Conservation (phyloP, 1,140 invertebrate species). For the Steinernema khuongi region DNA sequence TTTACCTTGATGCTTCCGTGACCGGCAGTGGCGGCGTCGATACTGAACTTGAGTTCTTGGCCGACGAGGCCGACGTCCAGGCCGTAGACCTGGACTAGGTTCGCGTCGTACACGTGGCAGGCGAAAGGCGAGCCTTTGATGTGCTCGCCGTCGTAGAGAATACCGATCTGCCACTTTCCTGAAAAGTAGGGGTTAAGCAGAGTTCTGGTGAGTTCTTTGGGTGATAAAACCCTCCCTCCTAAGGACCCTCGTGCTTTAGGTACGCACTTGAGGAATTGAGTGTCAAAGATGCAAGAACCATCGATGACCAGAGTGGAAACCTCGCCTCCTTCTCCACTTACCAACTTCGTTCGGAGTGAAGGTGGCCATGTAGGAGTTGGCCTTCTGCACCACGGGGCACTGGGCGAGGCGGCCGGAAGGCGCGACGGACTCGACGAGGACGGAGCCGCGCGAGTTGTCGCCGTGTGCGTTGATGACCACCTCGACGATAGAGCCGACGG, state of each 20-base stretch:
- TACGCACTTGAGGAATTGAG: slow-evolving; percentile 10
- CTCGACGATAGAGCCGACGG: slow-evolving; percentile 85
- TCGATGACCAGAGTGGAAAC: background rate
- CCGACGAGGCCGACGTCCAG: slow-evolving; percentile 72
- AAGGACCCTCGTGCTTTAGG: slow-evolving; percentile 21
- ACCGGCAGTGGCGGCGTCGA: slow-evolving; percentile 76
- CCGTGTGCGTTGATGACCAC: slow-evolving; percentile 66
- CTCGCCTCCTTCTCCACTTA: slow-evolving; percentile 31
- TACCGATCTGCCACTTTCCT: slow-evolving; percentile 85
- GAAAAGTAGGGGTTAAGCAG: slow-evolving; percentile 26
- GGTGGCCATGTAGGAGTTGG: slow-evolving; percentile 78
- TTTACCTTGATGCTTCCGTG: slow-evolving; percentile 72
- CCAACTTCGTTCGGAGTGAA: slow-evolving; percentile 94
- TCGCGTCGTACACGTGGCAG: slow-evolving; percentile 91
- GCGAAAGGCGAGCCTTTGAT: slow-evolving; percentile 92
- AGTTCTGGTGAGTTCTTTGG: background rate
- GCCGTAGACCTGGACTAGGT: slow-evolving; percentile 70
- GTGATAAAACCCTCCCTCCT: background rate
- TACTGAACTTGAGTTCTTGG: slow-evolving; percentile 74
- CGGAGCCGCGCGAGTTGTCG: slow-evolving; percentile 26
- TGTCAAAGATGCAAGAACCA: background rate
- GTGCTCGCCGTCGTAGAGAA: slow-evolving; percentile 87
- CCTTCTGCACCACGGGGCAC: slow-evolving; percentile 70
- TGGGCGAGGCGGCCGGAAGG: slow-evolving; percentile 73
- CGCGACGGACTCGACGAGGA: slow-evolving; percentile 45